phyloP scores from a whole-genome alignment of 2,888 invertebrate species.

The Phalera bucephala region DNA sequence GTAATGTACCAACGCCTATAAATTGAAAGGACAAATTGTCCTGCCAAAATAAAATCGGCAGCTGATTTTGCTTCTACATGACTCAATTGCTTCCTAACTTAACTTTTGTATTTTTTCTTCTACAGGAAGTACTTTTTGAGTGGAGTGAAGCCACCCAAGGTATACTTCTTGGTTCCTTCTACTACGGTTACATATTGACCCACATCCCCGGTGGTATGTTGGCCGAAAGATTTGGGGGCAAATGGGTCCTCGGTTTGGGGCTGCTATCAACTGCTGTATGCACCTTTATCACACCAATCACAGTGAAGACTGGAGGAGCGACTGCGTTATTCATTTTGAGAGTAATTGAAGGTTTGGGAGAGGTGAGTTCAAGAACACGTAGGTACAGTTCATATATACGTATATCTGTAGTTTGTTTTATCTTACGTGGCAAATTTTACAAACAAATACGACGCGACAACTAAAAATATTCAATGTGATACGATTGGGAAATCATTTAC shows the following conservation, averaged over 20 bases:
- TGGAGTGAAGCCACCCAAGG: conserved; percentile 90
- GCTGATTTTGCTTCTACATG: no score
- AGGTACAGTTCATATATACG: no score
- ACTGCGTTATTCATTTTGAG: conserved; percentile 80
- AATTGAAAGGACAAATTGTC: no score
- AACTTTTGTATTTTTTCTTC: conserved; percentile 4
- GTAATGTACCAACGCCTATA: no score
- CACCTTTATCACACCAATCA: conserved; percentile 90
- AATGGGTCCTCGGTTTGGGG: conserved; percentile 91
- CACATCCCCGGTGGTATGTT: conserved; percentile 93
- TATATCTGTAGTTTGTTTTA: no score
- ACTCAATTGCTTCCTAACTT: no score
- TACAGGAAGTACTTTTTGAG: conserved; percentile 69
- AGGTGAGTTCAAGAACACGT: conserved; percentile 69
- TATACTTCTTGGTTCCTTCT: conserved; percentile 90
- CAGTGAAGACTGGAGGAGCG: conserved; percentile 83
- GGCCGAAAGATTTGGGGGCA: conserved; percentile 92
- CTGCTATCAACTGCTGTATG: conserved; percentile 91
- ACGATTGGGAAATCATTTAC: no score
- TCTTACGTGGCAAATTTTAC: no score
- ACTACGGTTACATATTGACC: conserved; percentile 92
- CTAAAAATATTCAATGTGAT: no score
- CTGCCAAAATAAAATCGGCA: no score
- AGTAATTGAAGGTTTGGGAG: conserved; percentile 84
- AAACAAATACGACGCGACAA: no score